Conservation (phyloP, 2,113 vertebrate genomes). For the Lophius piscatorius region DNA sequence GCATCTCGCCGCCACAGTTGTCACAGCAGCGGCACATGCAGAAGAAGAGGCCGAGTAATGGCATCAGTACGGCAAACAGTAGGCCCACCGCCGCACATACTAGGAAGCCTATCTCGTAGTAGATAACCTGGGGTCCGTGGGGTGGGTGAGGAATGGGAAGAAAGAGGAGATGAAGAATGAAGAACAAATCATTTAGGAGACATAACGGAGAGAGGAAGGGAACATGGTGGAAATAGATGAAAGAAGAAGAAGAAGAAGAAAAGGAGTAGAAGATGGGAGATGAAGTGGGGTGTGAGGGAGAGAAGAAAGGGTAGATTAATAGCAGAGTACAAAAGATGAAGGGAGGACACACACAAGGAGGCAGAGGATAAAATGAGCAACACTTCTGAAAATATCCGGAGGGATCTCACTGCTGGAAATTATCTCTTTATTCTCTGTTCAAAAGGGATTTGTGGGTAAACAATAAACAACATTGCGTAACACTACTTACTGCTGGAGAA, state of each 20-base stretch:
- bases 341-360: constrained; percentile 34
- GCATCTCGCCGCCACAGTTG: constrained; percentile 98
- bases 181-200: background rate
- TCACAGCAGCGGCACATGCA: constrained; percentile 95
- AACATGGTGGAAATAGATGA: constrained; percentile 2
- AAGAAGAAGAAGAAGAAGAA: background rate
- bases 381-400: constrained; percentile 49
- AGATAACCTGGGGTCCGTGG: constrained; percentile 81
- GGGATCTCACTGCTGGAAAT: constrained; percentile 27
- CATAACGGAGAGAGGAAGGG: background rate
- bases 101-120: constrained; percentile 92
- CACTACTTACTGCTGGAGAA: constrained; percentile 12
- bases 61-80: constrained; percentile 87
- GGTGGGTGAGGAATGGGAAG: background rate
- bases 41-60: constrained; percentile 89
- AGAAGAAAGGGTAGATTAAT: constrained; percentile 43
- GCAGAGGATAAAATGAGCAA: constrained; percentile 53
- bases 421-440: constrained; percentile 23
- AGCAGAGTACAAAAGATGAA: background rate
- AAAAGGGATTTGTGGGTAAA: constrained; percentile 46
- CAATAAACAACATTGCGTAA: constrained; percentile 27
- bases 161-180: constrained; percentile 22
- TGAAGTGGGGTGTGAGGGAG: constrained; percentile 13
- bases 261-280: constrained; percentile 2
- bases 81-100: constrained; percentile 84